Evolutionary conservation across 2,797 vertebrate species (phyloP), one percentile per base, ranked within the genome.

Genomic region (Lates japonicus): DNA sequence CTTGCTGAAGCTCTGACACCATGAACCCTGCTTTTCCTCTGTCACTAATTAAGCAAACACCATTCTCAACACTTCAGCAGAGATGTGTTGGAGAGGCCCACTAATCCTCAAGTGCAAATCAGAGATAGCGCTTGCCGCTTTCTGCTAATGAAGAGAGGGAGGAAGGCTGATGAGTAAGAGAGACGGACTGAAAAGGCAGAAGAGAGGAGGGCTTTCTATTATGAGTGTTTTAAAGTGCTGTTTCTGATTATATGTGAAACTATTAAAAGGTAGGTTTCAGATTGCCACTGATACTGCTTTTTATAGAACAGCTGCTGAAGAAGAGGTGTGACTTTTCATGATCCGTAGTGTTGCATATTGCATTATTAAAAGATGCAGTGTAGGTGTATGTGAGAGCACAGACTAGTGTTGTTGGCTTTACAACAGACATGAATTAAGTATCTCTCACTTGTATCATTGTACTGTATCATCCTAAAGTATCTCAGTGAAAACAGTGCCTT

Each of bases 51-150:
- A 71, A 81, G 63, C 68, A 78, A 81, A 81, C 76, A 80, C 60
- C 44, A 65, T 66, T 80, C 68, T 74, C 57, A 61, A 70, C 82
- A 82, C 86, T 80, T 81, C 31, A 78, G 77, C 80, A 44, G 74
- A 79, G 70, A 79, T 61, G 75, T 82, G 69, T 66, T 81, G 62
- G 71, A 85, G 82, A 87, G 76, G 73, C 60, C 58, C 67, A 44
- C 86, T 87, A 83, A 84, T 91, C 89, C 78, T 89, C 44, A 68
- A 93, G 89, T 88, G 87, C 78, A 82, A 92, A 91, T 90, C 92
- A 87, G 77, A 77, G 71, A 74, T 84, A 70, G 78, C 48, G 39
- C 84, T 89, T 69, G 17, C 44, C 59, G 63, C 84, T 80, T 59
- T 75, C 55, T 37, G 79, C 80, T 89, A 90, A 91, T 89, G 88